These are phyloP conservation scores for Tangara arthus DNA, from an alignment of 2,797 vertebrate genomes.

Conservation along the genomic window DNA sequence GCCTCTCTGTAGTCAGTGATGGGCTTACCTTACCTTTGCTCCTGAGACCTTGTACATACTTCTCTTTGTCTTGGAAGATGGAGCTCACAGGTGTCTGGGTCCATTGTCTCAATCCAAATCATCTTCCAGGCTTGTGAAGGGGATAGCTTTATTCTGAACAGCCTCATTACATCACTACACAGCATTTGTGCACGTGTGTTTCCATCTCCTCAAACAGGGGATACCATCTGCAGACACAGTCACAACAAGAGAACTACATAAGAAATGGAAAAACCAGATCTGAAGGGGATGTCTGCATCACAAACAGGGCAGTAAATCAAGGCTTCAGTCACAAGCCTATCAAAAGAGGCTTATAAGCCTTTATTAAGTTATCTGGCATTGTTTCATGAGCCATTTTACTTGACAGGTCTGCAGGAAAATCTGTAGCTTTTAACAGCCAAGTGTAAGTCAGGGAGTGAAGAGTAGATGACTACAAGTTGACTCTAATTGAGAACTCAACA, in stretches of 20 bases:
- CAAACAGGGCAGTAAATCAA: background rate
- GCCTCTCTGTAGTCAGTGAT: background rate
- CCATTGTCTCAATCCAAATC: background rate
- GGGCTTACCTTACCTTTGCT: background rate
- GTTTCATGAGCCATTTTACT: background rate
- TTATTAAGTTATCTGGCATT: background rate
- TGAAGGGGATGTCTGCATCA: background rate
- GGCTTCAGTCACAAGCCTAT: background rate
- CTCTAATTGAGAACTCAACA: background rate
- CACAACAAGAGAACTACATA: background rate
- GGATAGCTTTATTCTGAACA: background rate
- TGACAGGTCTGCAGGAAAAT: background rate
- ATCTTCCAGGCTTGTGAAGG: background rate
- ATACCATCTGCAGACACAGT: background rate
- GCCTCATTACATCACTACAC: background rate
- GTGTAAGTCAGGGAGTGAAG: background rate
- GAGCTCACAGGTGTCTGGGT: background rate
- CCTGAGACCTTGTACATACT: background rate
- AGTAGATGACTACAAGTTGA: accelerated
- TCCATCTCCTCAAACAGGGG: background rate
- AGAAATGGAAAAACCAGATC: background rate
- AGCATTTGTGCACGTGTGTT: background rate
- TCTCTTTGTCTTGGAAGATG: background rate
- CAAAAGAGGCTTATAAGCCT: background rate
- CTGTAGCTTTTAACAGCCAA: background rate